phyloP scores from a whole-genome alignment of 2,113 vertebrate species.

The Nycticryphes semicollaris region DNA sequence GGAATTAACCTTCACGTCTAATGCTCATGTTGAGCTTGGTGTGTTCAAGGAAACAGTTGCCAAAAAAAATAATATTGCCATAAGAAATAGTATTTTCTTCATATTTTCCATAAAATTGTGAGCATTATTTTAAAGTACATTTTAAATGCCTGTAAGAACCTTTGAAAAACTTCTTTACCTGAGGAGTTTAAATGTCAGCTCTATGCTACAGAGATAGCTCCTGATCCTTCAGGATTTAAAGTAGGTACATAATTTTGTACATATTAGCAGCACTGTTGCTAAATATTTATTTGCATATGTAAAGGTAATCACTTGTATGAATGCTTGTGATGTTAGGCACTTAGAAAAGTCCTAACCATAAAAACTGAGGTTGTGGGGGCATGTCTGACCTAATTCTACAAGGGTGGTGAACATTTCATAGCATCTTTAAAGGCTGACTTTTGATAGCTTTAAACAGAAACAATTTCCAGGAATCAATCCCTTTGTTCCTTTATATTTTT shows the following conservation, averaged over 20 bases:
- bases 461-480: background rate
- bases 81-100: background rate
- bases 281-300: background rate
- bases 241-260: background rate
- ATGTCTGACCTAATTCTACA: background rate
- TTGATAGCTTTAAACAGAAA: background rate
- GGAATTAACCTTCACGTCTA: background rate
- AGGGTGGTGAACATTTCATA: background rate
- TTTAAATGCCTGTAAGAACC: background rate
- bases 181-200: background rate
- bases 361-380: background rate
- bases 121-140: background rate
- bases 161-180: background rate
- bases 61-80: background rate
- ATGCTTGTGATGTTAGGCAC: background rate
- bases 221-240: background rate
- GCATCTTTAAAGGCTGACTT: background rate
- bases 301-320: background rate
- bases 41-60: background rate
- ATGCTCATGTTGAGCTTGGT: background rate
- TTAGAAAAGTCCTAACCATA: background rate
- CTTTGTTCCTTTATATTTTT: background rate
- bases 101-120: background rate
- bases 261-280: background rate
- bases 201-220: background rate